Percentiles rank a stretch among this genome's conserved stretches.
Evolutionary conservation across 2,113 vertebrate genomes (phyloP).

Genomic region (Saccopteryx bilineata): DNA sequence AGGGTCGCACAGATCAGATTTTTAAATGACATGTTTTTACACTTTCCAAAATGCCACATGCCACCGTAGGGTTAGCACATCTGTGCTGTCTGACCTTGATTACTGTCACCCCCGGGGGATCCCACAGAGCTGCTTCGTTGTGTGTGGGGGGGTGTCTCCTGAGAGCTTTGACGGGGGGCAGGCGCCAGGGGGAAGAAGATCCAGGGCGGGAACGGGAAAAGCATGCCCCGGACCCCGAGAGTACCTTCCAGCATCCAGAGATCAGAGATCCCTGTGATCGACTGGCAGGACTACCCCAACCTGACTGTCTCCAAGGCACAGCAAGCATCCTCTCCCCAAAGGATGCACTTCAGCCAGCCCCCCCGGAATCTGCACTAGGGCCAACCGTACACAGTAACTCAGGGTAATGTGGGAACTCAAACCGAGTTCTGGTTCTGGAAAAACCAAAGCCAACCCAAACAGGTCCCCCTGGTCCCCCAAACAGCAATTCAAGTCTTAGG

Average conservation of each 20-base stretch:
- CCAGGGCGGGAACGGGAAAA: background rate
- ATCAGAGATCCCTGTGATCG: background rate
- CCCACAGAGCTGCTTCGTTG: background rate
- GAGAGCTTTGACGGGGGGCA: background rate
- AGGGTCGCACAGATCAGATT: fast-evolving
- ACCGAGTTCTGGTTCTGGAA: background rate
- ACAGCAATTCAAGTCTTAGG: background rate
- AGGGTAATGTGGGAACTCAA: background rate
- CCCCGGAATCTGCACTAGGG: background rate
- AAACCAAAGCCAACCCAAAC: background rate
- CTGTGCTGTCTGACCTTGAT: background rate
- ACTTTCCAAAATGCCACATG: too few species aligned
- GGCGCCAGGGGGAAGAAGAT: background rate
- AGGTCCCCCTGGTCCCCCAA: background rate
- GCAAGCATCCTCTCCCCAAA: background rate
- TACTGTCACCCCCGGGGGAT: fast-evolving
- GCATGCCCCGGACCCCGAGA: background rate
- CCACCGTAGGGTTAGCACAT: background rate
- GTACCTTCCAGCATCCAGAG: background rate
- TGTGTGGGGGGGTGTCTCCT: background rate
- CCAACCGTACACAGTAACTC: fast-evolving
- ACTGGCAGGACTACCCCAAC: background rate
- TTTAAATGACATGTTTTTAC: background rate
- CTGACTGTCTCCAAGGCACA: background rate
- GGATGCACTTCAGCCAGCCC: fast-evolving